Percentiles rank a stretch among this genome's conserved stretches.
These are phyloP conservation scores for Albula goreensis DNA, from an alignment of 2,113 vertebrate genomes.

Conservation along the genomic window DNA sequence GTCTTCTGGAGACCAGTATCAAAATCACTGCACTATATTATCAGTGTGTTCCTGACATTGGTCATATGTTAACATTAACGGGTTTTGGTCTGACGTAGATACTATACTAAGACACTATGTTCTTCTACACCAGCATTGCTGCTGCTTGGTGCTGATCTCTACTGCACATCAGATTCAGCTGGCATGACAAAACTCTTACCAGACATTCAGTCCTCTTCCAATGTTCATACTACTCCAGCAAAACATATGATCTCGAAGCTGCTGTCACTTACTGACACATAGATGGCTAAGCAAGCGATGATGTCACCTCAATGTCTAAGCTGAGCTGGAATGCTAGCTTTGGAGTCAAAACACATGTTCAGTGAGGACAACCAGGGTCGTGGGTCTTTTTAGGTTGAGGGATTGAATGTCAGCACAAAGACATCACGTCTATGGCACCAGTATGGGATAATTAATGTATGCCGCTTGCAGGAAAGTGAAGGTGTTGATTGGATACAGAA, in stretches of 20 bases:
- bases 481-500: background rate
- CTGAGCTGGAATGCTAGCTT: background rate
- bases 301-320: background rate
- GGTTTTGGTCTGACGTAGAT: too few relatives aligned
- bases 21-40: background rate
- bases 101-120: too few relatives aligned
- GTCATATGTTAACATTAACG: too few relatives aligned
- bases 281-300: too few relatives aligned
- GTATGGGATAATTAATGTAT: background rate
- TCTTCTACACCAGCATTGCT: too few relatives aligned
- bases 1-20: background rate
- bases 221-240: too few relatives aligned
- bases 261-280: too few relatives aligned
- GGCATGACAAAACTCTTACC: too few relatives aligned
- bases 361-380: background rate
- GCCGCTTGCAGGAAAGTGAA: background rate
- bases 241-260: too few relatives aligned
- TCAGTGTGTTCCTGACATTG: background rate
- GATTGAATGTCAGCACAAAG: background rate
- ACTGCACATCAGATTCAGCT: too few relatives aligned
- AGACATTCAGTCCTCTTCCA: too few relatives aligned
- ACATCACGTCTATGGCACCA: background rate
- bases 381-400: background rate
- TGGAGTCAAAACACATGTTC: background rate
- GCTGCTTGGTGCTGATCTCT: too few relatives aligned